Base-by-base conservation (phyloP, 1,140 invertebrate genomes). In the Doryteuthis pealeii region DNA sequence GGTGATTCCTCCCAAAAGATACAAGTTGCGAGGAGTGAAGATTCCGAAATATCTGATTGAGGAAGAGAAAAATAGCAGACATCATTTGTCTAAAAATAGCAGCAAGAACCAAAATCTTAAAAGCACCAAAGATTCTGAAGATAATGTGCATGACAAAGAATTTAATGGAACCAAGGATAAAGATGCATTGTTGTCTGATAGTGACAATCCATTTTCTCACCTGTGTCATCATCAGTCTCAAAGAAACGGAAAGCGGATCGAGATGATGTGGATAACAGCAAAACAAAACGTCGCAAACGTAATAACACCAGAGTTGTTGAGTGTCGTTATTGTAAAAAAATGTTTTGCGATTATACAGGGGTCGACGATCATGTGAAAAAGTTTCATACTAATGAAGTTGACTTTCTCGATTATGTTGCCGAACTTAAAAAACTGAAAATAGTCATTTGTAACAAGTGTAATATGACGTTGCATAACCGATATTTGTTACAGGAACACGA, bases 361-460 rank as follows among this genome's bases (percentile, higher is more conserved):
- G 76, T 82, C n/a, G 72, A 73, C 58, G 67, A 68, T 32, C 82
- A 83, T 76, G 79, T 80, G 22, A 76, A 72, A 68, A 78, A 79
- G 40, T 74, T 70, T 68, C 82, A 83, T 40, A 28, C 26, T 22
- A 67, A 79, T 49, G 70, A 78, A 31, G 54, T 69, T 58, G 76
- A 75, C 65, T 18, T 78, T 43, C 49, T 74, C 18, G 71, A 77
- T 45, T 83, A 82, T 62, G 49, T 79, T 14, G 68, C 70, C 0
- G 45, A 79, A 43, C 68, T 81, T 8, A 74, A 76, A 43, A 18
- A 40, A 22, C 72, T 78, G 10, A 71, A 73, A 43, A 35, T 79
- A 26, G 67, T 74, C n/a, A 74, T 70, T 22, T 81, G 80, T 76
- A 69, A 54, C 28, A 70, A 31, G 18, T 81, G 76, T 77, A 62